phyloP scores from a whole-genome alignment of 2,113 vertebrate species.

The Ceratotherium simum region DNA sequence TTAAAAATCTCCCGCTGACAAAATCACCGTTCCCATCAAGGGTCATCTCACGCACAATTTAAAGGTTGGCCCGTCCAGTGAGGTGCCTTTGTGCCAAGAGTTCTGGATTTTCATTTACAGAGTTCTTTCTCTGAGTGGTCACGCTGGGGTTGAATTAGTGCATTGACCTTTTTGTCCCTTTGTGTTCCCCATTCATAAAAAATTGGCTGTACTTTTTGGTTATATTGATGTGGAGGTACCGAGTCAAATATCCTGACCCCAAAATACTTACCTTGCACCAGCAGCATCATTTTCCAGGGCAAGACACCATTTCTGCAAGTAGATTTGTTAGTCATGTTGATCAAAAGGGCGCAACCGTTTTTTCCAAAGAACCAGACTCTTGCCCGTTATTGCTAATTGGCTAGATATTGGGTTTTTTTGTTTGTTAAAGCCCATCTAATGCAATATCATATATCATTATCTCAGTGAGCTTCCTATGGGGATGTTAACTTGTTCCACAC shows the following conservation, averaged over 20 bases:
- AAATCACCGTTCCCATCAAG: conserved; percentile 59
- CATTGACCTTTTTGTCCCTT: conserved; percentile 54
- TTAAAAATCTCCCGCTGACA: conserved; percentile 70
- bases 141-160: conserved; percentile 50
- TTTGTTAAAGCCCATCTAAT: background rate
- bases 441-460: conserved; percentile 55
- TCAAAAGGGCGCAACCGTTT: background rate
- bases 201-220: conserved; percentile 45
- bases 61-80: conserved; percentile 30
- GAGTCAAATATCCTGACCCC: conserved; percentile 54
- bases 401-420: conserved; percentile 19
- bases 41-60: conserved; percentile 34
- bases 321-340: conserved; percentile 21
- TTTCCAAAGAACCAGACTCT: conserved; percentile 30
- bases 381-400: conserved; percentile 27
- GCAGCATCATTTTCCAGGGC: background rate
- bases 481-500: conserved; percentile 54
- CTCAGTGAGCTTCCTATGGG: conserved; percentile 20
- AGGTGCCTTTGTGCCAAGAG: conserved; percentile 46
- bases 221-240: background rate
- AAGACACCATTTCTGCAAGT: conserved; percentile 31
- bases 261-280: conserved; percentile 11
- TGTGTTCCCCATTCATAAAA: conserved; percentile 46
- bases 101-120: conserved; percentile 65
- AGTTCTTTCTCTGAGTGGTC: conserved; percentile 54